Evolutionary conservation across 2,888 invertebrate species (phyloP).

Genomic region (Spilosoma lubricipeda): DNA sequence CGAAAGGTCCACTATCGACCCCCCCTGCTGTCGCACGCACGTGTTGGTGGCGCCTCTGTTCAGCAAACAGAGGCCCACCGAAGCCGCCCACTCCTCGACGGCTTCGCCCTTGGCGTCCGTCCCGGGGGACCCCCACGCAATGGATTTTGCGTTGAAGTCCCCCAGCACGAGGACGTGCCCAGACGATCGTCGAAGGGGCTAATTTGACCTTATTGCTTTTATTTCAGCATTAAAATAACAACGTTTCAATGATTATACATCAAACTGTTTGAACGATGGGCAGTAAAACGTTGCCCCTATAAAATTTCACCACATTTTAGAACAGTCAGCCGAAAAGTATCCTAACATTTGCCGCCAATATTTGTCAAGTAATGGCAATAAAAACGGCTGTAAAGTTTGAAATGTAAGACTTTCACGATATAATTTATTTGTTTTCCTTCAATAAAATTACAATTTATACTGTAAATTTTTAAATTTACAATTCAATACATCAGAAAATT

Average conservation of each 20-base stretch:
- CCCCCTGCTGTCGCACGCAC: too few species aligned
- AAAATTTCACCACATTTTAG: conserved; percentile 33
- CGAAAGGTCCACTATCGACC: too few species aligned
- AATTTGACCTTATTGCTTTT: conserved; percentile 7
- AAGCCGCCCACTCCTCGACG: too few species aligned
- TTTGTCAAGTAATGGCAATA: conserved; percentile 35
- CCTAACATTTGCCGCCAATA: conserved; percentile 8
- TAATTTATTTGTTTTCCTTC: too few species aligned
- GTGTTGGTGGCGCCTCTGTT: too few species aligned
- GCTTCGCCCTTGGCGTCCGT: too few species aligned
- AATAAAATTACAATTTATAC: background rate
- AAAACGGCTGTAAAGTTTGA: conserved; percentile 47
- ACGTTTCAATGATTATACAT: conserved; percentile 17
- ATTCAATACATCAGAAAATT: background rate
- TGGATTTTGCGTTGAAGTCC: too few species aligned
- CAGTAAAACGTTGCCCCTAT: conserved; percentile 32
- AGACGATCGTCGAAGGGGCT: too few species aligned
- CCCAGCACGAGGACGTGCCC: too few species aligned
- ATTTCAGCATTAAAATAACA: conserved; percentile 10
- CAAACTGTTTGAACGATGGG: conserved; percentile 18
- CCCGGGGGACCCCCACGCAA: too few species aligned
- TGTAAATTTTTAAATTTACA: background rate
- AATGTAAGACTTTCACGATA: conserved; percentile 17
- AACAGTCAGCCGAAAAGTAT: conserved; percentile 23
- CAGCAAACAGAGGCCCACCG: too few species aligned